phyloP scores from a whole-genome alignment of 2,113 vertebrate genomes.

The Syngnathus floridae region DNA sequence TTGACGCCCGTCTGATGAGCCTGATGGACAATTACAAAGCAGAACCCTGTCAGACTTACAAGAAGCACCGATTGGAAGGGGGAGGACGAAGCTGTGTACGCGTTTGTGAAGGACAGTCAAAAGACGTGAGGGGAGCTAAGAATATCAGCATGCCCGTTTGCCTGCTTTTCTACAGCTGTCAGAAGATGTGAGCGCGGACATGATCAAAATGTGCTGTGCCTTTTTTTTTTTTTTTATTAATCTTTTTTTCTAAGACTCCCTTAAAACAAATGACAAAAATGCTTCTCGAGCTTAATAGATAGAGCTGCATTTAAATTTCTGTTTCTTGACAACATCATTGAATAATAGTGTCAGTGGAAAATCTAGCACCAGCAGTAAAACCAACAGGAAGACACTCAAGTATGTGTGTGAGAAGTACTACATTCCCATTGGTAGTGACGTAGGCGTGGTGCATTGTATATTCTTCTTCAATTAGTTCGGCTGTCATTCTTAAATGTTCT shows the following conservation, averaged over 20 bases:
- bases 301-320: not conserved
- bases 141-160: constrained; percentile 31
- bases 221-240: not conserved
- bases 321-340: constrained; percentile 33
- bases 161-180: constrained; percentile 5
- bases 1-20: constrained; percentile 41
- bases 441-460: constrained; percentile 24
- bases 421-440: constrained; percentile 44
- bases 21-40: constrained; percentile 42
- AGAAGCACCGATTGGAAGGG: constrained; percentile 8
- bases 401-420: constrained; percentile 41
- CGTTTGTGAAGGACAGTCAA: constrained; percentile 27
- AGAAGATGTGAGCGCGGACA: not conserved
- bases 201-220: constrained; percentile 5
- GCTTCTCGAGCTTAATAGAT: not conserved
- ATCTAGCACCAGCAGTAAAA: constrained; percentile 69
- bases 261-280: not conserved
- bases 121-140: constrained; percentile 32
- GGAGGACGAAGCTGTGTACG: not conserved
- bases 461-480: not conserved
- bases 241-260: not conserved
- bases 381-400: constrained; percentile 85
- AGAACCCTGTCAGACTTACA: constrained; percentile 23
- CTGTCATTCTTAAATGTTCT: not conserved
- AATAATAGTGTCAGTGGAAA: constrained; percentile 81